These are phyloP conservation scores for Microcaecilia unicolor DNA, from an alignment of 2,797 vertebrate species.

Conservation along the genomic window DNA sequence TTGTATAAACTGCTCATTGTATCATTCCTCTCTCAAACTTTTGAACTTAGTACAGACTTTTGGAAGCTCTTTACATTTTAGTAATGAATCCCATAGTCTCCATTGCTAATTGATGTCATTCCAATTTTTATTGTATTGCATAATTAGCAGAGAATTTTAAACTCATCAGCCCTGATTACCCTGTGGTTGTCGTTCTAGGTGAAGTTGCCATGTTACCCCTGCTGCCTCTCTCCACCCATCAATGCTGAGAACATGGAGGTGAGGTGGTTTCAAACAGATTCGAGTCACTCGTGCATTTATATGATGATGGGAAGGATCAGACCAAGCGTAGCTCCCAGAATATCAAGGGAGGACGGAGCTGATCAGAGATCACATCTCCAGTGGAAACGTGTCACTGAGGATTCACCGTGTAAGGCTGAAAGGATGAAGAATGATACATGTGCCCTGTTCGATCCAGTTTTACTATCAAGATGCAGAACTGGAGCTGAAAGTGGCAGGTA, in stretches of 20 bases:
- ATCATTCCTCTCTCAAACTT: too few species aligned
- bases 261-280: constrained; percentile 11
- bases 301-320: background rate
- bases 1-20: too few species aligned
- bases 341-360: constrained; percentile 12
- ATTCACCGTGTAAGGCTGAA: constrained; percentile 1
- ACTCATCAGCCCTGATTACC: background rate
- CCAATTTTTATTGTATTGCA: too few species aligned
- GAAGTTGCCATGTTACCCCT: constrained; percentile 17
- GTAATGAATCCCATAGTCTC: too few species aligned
- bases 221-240: constrained; percentile 5
- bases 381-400: constrained; percentile 3
- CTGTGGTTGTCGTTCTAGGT: constrained; percentile 11
- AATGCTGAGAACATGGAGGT: constrained; percentile 13
- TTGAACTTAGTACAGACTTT: too few species aligned
- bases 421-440: constrained; percentile 19
- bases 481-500: constrained; percentile 21
- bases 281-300: background rate
- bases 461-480: constrained; percentile 1
- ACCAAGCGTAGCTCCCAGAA: background rate
- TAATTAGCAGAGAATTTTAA: constrained; percentile 4
- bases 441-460: constrained; percentile 8
- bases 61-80: too few species aligned
- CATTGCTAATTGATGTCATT: too few species aligned
- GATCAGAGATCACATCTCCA: background rate